Conservation (phyloP, 2,797 vertebrate genomes). For the Otus scops region DNA sequence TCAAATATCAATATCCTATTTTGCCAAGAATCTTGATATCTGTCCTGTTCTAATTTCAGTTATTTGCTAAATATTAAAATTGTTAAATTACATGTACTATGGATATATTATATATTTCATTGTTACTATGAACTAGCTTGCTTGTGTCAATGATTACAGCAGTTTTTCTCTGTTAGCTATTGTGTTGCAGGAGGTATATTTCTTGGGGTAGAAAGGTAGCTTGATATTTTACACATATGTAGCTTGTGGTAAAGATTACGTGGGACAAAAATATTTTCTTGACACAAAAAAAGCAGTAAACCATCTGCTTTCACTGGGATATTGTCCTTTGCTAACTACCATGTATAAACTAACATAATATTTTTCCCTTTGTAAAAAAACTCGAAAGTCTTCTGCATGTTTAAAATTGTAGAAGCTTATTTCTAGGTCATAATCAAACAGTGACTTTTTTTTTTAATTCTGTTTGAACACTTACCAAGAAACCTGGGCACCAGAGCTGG, state of each 20-base stretch:
- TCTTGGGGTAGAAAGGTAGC: background rate
- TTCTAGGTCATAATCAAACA: background rate
- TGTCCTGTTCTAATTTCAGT: background rate
- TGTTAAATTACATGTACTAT: background rate
- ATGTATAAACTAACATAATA: background rate
- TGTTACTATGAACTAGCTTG: background rate
- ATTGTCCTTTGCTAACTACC: background rate
- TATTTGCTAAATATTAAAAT: background rate
- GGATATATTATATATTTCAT: background rate
- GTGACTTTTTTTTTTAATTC: background rate
- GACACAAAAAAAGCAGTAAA: background rate
- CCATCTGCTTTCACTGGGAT: background rate
- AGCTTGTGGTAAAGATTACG: background rate
- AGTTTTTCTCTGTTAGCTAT: background rate
- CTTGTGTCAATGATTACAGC: background rate
- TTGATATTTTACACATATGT: background rate
- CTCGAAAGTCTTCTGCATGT: fast-evolving
- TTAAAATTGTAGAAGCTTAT: background rate
- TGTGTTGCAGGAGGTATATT: background rate
- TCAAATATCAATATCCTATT: background rate
- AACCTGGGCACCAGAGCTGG: background rate
- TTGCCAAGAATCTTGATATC: background rate
- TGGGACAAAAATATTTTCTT: fast-evolving
- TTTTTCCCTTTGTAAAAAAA: background rate
- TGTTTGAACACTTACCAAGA: background rate